A percentile compares a stretch with the other conserved stretches of the same genome.
These are phyloP conservation scores for Drosophila parabipectinata DNA, from an alignment of 1,140 invertebrate species.

Conservation along the genomic window DNA sequence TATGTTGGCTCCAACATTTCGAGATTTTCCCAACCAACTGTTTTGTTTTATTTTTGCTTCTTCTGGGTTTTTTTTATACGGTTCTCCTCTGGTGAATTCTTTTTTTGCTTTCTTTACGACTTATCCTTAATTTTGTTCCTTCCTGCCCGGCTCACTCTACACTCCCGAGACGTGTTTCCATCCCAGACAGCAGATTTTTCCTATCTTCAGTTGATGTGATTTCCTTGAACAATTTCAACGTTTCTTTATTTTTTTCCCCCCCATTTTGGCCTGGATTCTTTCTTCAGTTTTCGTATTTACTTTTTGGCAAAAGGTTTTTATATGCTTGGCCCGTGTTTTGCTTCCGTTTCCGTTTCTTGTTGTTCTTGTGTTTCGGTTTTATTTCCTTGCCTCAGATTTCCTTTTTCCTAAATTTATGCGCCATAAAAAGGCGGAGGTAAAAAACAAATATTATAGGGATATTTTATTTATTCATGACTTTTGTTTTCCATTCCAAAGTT, in stretches of 20 bases:
- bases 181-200: conserved; percentile 76
- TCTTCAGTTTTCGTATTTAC: conserved; percentile 39
- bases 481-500: conserved; percentile 53
- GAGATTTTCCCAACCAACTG: conserved; percentile 44
- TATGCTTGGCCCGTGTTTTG: conserved; percentile 24
- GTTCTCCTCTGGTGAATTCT: conserved; percentile 14
- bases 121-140: conserved; percentile 68
- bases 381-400: conserved; percentile 70
- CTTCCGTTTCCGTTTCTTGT: conserved; percentile 36
- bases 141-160: conserved; percentile 8
- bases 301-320: conserved; percentile 47
- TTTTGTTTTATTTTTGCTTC: conserved; percentile 34
- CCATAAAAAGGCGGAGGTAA: conserved; percentile 52
- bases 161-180: conserved; percentile 59
- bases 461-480: conserved; percentile 69
- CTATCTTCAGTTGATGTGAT: conserved; percentile 67
- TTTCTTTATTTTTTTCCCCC: neutral
- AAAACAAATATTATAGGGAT: conserved; percentile 42
- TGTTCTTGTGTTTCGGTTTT: conserved; percentile 61
- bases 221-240: conserved; percentile 55
- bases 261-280: conserved; percentile 11
- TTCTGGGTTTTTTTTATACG: neutral
- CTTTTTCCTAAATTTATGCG: conserved; percentile 70
- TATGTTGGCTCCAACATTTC: conserved; percentile 39
- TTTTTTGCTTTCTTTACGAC: conserved; percentile 55